Percentiles rank a stretch among this genome's conserved stretches.
Evolutionary conservation across 2,797 vertebrate genomes (phyloP).

Genomic region (Kryptolebias ocellatus): DNA sequence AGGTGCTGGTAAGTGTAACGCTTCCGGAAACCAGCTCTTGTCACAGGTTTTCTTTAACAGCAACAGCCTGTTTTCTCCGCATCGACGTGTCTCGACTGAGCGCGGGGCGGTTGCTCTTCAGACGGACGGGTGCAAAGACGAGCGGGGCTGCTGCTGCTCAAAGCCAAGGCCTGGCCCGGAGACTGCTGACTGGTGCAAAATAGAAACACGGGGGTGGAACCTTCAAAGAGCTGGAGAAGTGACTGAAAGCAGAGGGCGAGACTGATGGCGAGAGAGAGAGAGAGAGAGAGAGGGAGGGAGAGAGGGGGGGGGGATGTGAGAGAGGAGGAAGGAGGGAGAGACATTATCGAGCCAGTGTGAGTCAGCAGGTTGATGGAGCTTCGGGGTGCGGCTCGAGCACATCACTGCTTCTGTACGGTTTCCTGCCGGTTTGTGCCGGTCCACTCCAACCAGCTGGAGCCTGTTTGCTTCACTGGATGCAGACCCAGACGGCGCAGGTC

Average conservation of each 20-base stretch:
- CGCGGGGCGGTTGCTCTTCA: constrained; percentile 23
- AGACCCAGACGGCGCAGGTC: neutral
- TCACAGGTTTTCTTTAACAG: neutral
- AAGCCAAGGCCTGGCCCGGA: constrained; percentile 56
- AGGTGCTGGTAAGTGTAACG: neutral
- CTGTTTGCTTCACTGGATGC: neutral
- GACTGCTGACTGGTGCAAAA: constrained; percentile 78
- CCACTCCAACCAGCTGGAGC: constrained; percentile 11
- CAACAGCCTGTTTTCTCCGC: neutral
- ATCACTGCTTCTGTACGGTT: constrained; percentile 48
- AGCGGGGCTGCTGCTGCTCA: constrained; percentile 48
- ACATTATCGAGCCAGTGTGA: constrained; percentile 82
- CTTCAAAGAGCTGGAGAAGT: constrained; percentile 38
- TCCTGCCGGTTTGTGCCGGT: constrained; percentile 32
- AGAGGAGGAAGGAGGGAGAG: constrained; percentile 47
- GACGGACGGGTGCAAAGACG: constrained; percentile 21
- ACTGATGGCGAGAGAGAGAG: constrained; percentile 47
- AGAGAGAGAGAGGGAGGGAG: constrained; percentile 38
- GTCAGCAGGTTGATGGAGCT: constrained; percentile 80
- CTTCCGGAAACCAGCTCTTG: neutral
- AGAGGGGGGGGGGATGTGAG: constrained; percentile 21
- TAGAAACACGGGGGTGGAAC: constrained; percentile 57
- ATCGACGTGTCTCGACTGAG: neutral
- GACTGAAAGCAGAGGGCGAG: constrained; percentile 60
- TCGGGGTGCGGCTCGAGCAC: constrained; percentile 68